These are phyloP conservation scores for Planiliza haematocheilus DNA, from an alignment of 2,113 vertebrate genomes.

Conservation along the genomic window DNA sequence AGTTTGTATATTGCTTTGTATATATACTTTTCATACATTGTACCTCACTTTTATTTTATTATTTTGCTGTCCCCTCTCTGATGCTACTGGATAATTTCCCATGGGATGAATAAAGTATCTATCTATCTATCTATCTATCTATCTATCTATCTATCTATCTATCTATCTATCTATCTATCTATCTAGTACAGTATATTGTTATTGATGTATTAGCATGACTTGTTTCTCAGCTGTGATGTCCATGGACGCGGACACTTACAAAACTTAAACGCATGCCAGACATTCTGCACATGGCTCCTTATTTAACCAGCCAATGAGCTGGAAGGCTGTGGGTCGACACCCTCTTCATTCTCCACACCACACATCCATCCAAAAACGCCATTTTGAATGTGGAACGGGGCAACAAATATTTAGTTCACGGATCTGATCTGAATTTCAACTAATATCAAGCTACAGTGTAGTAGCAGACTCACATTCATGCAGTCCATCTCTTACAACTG, in stretches of 20 bases:
- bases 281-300: slow-evolving; percentile 10
- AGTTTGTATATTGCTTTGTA: too few relatives aligned
- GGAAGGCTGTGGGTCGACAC: slow-evolving; percentile 14
- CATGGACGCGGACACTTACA: slow-evolving; percentile 2
- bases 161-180: too few relatives aligned
- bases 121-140: too few relatives aligned
- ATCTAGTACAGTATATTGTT: too few relatives aligned
- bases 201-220: neutral
- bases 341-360: neutral
- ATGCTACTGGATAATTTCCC: too few relatives aligned
- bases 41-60: too few relatives aligned
- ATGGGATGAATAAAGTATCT: too few relatives aligned
- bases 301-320: slow-evolving; percentile 62
- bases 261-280: neutral
- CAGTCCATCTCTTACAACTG: neutral
- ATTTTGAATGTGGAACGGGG: slow-evolving; percentile 56
- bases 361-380: neutral
- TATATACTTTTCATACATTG: too few relatives aligned
- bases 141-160: too few relatives aligned
- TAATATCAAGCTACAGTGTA: neutral
- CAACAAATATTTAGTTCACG: neutral
- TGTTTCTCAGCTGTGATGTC: neutral
- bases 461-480: neutral
- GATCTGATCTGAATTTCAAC: neutral
- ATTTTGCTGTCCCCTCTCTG: too few relatives aligned